Conservation (phyloP, 2,113 vertebrate genomes). For the Parus major region DNA sequence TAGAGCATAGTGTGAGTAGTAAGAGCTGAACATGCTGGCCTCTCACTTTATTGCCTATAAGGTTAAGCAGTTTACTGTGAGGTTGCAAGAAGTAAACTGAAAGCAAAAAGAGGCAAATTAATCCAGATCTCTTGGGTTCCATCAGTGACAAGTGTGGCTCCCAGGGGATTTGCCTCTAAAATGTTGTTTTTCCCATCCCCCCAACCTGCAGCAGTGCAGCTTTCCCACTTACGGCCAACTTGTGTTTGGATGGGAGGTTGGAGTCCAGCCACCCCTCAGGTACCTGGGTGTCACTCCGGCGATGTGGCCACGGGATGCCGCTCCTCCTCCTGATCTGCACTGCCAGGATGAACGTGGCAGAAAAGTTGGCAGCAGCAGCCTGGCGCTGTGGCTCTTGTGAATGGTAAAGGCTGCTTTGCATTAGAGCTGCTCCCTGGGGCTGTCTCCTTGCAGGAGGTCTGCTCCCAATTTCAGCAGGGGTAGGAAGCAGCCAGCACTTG, state of each 20-base stretch:
- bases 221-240: not conserved
- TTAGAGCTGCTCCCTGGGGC: not conserved
- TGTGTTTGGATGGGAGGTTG: not conserved
- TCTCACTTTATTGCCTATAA: not conserved
- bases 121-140: not conserved
- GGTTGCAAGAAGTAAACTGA: not conserved
- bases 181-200: accelerated
- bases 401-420: not conserved
- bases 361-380: not conserved
- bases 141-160: accelerated
- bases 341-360: not conserved
- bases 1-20: conserved; percentile 21
- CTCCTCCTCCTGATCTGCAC: not conserved
- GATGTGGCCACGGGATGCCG: accelerated
- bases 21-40: not conserved
- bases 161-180: not conserved
- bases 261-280: not conserved
- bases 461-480: not conserved
- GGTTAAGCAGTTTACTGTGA: not conserved
- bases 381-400: accelerated
- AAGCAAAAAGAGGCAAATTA: not conserved
- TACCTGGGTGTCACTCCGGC: accelerated
- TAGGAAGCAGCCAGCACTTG: not conserved
- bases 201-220: accelerated
- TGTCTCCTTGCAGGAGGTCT: not conserved